Conservation (phyloP, 92 coral and sea anemone species). For the Actinernus sp. region DNA sequence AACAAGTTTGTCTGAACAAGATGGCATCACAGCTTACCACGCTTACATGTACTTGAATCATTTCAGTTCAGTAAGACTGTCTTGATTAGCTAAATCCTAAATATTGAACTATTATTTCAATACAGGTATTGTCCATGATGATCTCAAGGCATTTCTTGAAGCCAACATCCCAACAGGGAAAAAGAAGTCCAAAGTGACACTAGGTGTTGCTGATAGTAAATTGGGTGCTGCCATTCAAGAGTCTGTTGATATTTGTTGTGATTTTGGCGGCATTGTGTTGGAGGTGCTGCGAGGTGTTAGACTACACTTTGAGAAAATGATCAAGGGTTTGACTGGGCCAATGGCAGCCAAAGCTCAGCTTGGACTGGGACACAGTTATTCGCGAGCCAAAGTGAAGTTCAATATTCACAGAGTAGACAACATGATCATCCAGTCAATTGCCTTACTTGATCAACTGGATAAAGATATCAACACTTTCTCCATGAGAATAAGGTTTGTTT, state of each 20-base stretch:
- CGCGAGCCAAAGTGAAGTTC: slow-evolving; percentile 98
- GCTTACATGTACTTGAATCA: too few species aligned
- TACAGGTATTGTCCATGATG: slow-evolving; percentile 95
- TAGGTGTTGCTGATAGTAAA: slow-evolving; percentile 90
- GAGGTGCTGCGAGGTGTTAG: slow-evolving; percentile 94
- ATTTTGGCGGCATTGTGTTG: slow-evolving; percentile 78
- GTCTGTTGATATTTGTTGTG: slow-evolving; percentile 82
- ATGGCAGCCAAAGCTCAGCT: slow-evolving; percentile 99
- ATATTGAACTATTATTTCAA: too few species aligned
- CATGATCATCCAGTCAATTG: slow-evolving; percentile 98
- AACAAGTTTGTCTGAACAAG: neutral
- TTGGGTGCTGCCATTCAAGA: slow-evolving; percentile 97
- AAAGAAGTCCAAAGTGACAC: slow-evolving; percentile 87
- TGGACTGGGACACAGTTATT: slow-evolving; percentile 98
- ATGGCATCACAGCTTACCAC: neutral
- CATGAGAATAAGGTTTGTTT: slow-evolving; percentile 91
- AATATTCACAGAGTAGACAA: slow-evolving; percentile 97
- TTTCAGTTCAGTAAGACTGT: too few species aligned
- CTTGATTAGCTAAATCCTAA: too few species aligned
- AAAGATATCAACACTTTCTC: slow-evolving; percentile 97
- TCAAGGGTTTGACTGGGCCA: slow-evolving; percentile 87
- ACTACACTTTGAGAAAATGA: slow-evolving; percentile 93
- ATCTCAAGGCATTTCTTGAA: slow-evolving; percentile 91
- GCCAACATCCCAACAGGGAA: slow-evolving; percentile 93
- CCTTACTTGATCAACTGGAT: slow-evolving; percentile 95